These are phyloP conservation scores for Sebastes schlegelii DNA, from an alignment of 2,113 vertebrate genomes.

Conservation along the genomic window DNA sequence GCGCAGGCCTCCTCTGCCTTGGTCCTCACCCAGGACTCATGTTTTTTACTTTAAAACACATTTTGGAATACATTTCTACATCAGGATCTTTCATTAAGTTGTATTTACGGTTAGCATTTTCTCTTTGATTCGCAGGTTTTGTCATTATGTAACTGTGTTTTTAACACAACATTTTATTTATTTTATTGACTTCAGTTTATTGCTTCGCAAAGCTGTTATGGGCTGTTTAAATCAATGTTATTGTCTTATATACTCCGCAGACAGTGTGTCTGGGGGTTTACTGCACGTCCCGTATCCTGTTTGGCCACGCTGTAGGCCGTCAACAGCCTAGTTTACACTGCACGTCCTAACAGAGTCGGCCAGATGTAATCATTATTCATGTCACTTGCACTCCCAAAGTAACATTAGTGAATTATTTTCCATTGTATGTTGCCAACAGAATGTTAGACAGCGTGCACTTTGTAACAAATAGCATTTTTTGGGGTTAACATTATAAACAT, in stretches of 20 bases:
- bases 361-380: conserved; percentile 31
- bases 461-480: background rate
- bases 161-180: conserved; percentile 7
- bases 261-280: conserved; percentile 4
- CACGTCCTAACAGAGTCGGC: background rate
- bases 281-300: background rate
- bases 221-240: conserved; percentile 17
- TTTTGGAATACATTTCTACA: background rate
- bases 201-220: background rate
- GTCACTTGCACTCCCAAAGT: conserved; percentile 8
- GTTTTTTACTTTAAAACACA: background rate
- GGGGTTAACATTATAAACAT: conserved; percentile 31
- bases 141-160: background rate
- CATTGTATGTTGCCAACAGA: conserved; percentile 21
- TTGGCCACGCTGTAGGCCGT: background rate
- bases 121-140: background rate
- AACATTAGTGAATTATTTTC: conserved; percentile 44
- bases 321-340: conserved; percentile 35
- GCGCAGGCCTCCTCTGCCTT: background rate
- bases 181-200: background rate
- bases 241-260: background rate
- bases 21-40: background rate
- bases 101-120: background rate
- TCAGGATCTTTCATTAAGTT: background rate
- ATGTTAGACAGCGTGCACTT: conserved; percentile 11